Conservation (phyloP, 2,888 invertebrate genomes). For the Frankliniella fusca region DNA sequence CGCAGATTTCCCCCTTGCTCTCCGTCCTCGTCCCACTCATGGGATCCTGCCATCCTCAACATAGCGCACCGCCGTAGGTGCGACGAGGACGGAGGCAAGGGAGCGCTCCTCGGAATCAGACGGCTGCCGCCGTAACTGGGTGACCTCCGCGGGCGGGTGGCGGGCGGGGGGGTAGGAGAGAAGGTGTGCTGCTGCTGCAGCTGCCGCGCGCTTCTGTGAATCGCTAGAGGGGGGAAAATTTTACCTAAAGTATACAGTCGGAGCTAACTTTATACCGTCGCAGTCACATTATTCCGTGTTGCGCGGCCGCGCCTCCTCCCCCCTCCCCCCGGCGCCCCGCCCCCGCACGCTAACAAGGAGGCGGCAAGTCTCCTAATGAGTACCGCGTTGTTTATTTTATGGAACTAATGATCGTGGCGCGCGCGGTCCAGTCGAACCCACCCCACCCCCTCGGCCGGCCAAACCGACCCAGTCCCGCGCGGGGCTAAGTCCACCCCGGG, state of each 20-base stretch:
- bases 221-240: neutral
- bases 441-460: no score
- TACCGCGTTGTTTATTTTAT: constrained; percentile 14
- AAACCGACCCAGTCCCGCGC: no score
- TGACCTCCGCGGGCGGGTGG: neutral
- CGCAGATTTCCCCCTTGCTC: no score
- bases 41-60: no score
- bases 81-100: no score
- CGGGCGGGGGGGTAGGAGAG: neutral
- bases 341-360: neutral
- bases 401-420: constrained; percentile 11
- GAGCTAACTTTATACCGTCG: neutral
- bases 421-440: neutral
- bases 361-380: neutral
- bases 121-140: neutral
- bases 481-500: no score
- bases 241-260: neutral
- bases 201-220: no score
- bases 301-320: neutral
- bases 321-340: neutral
- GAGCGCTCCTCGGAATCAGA: no score
- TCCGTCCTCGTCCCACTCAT: no score
- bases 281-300: neutral
- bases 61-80: no score
- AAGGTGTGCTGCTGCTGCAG: no score